Base-by-base conservation (phyloP, 2,113 vertebrate genomes). In the Rhinogobius similis region DNA sequence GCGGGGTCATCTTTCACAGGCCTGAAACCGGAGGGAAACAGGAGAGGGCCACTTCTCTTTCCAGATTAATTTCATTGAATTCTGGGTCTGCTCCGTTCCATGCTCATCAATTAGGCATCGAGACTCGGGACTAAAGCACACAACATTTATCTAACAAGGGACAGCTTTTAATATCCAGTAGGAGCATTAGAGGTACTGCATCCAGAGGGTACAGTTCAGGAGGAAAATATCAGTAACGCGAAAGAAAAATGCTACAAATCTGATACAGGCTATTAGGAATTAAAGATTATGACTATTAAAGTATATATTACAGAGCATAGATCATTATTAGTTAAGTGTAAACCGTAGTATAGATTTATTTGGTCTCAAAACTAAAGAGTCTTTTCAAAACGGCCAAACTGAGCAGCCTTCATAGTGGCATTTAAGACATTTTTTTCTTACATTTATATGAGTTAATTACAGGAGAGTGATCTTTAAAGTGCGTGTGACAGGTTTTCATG, bases 1-100 rank as follows among this genome's bases (percentile, higher is more conserved):
- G 80, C 85, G 82, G 86, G 68, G 84, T 90, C 69, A 83, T 86
- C 81, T 91, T 90, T 86, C 80, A 29, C 41, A 55, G 77, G 75
- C 76, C 82, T 84, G 77, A 87, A 87, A 81, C 65, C 69, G 10
- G 55, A 78, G 21, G 55, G 20, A 55, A 72, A 71, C 23, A 14
- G 62, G 55, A 64, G 36, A 27, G 65, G 68, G 70, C 56, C 48
- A 14, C 83, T 83, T 82, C 76, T 72, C 75, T 75, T 71, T 75
- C 18, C 68, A 53, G 74, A 73, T 81, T 76, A 62, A 86, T 82
- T 82, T 73, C 72, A 86, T 69, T 82, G 79, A 68, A 69, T 73
- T 63, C 59, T 78, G 77, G 77, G 81, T 43, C 48, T 1, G 26
- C 52, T 77, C 53, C 62, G 75, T 65, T 53, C 62, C 67, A 82